Evolutionary conservation across 2,113 vertebrate genomes (phyloP).

Genomic region (Hyaena hyaena): DNA sequence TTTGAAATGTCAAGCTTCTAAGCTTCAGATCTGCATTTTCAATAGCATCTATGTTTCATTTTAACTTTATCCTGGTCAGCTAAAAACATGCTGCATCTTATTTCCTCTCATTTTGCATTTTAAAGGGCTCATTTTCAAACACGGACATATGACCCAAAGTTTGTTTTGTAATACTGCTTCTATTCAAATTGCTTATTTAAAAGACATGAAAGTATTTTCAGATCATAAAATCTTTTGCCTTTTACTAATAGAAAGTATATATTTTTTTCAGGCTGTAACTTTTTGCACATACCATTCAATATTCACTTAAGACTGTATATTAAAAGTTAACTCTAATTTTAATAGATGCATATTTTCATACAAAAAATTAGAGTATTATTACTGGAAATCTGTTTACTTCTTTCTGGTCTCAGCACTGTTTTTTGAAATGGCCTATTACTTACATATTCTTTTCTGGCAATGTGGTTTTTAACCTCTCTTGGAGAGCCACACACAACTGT

Average conservation of each 20-base stretch:
- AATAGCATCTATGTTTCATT: background rate
- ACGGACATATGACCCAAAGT: background rate
- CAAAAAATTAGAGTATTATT: background rate
- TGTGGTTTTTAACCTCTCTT: background rate
- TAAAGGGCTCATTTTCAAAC: background rate
- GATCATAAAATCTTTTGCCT: too few relatives aligned
- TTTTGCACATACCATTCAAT: background rate
- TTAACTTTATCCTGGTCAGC: background rate
- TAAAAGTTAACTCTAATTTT: background rate
- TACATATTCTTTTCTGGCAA: background rate
- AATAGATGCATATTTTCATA: background rate
- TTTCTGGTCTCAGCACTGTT: background rate
- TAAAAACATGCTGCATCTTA: background rate
- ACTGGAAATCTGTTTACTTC: background rate
- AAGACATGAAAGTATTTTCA: background rate
- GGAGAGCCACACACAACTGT: background rate
- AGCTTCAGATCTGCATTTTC: constrained; percentile 7
- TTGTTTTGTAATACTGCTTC: background rate
- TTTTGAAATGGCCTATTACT: background rate
- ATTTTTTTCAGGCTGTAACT: background rate
- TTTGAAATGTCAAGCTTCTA: background rate
- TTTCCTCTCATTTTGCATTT: background rate
- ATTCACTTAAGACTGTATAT: background rate
- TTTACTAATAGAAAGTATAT: background rate
- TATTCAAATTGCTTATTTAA: background rate